Evolutionary conservation across 1,140 invertebrate species (phyloP), one percentile per base, ranked within the genome.

Genomic region (Physella acuta): DNA sequence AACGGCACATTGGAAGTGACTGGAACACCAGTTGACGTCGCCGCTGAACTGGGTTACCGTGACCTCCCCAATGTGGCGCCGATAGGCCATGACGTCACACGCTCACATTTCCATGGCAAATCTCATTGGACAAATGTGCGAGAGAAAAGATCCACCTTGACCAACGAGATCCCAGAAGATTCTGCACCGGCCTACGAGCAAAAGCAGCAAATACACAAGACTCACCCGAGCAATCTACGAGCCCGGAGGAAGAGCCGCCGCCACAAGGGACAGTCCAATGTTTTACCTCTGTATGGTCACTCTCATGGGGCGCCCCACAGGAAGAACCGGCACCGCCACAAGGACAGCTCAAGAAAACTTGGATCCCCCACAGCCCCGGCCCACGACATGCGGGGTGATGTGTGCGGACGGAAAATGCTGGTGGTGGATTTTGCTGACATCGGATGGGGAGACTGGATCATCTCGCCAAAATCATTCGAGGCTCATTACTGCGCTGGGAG

Each of bases 361-460:
- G n/a, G n/a, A n/a, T n/a, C n/a, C n/a, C n/a, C n/a, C n/a, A n/a
- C n/a, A 73, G 59, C 24, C 75, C 75, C 53, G 73, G 71, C 31
- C 73, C 69, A 49, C 69, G 72, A 39, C 73, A 71, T 61, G 73
- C 74, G 26, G 62, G 76, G 24, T 74, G 71, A 55, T 58, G 53
- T 24, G 53, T 24, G 24, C 53, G 53, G 5, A 24, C 28, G 76
- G 53, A 76, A 74, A 37, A 82, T 81, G 51, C 73, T 87, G 28
- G 68, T 94, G 82, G 95, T 99, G 20, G 93, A 98, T 85, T 99
- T 99, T 82, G 89, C 87, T 2, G 94, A 97, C 76, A 95, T 99
- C 30, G 96, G 96, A 36, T 99, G 97, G 97, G 93, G 93, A 78
- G 94, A 98, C 84, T 99, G 97, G 97, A 99, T 99, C 78, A 94